Conservation (phyloP, 2,113 vertebrate species). For the Actenoides lindsayi region DNA sequence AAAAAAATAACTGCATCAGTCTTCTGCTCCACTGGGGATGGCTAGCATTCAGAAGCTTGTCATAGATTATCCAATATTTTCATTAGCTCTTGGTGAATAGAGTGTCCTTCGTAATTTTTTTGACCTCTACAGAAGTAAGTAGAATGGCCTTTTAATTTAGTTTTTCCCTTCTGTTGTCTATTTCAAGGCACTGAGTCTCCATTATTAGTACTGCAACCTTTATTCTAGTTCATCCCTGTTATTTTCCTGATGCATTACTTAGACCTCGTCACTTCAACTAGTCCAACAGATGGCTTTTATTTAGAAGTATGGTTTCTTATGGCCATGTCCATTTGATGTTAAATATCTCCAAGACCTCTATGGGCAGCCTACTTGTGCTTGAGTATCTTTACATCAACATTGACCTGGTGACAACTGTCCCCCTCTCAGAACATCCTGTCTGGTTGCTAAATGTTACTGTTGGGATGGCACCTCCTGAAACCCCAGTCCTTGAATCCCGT, state of each 20-base stretch:
- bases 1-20: not conserved
- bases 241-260: not conserved
- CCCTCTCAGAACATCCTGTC: not conserved
- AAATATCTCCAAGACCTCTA: not conserved
- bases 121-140: not conserved
- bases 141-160: not conserved
- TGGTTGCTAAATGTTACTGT: not conserved
- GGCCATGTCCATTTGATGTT: not conserved
- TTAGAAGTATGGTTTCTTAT: not conserved
- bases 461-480: not conserved
- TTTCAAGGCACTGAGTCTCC: not conserved
- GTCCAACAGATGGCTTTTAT: not conserved
- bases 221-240: not conserved
- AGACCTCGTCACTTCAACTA: not conserved
- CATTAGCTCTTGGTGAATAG: not conserved
- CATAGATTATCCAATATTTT: not conserved
- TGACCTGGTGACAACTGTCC: not conserved
- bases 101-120: not conserved
- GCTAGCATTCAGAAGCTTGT: not conserved
- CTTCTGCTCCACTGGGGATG: not conserved
- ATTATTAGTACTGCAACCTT: not conserved
- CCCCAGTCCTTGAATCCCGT: not conserved
- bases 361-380: not conserved
- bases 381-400: not conserved
- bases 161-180: not conserved